These are phyloP conservation scores for Onychostruthus taczanowskii DNA, from an alignment of 2,113 vertebrate species.

Conservation along the genomic window DNA sequence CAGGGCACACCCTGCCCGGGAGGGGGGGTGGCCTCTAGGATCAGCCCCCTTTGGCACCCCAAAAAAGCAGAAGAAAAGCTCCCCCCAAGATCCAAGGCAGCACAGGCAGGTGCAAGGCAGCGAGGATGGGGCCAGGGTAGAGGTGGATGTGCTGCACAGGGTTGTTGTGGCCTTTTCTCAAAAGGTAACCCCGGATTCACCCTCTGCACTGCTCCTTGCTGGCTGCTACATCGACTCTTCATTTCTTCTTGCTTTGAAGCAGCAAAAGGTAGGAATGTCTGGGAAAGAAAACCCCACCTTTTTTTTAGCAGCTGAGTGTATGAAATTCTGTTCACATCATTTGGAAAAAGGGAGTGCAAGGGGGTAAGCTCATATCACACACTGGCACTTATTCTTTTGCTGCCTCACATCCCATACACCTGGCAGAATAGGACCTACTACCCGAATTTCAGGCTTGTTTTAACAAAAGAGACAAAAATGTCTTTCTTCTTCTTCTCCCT, in stretches of 20 bases:
- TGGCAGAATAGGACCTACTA: neutral
- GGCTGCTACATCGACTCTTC: accelerated
- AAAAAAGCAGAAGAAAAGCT: neutral
- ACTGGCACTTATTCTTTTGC: neutral
- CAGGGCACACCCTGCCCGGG: neutral
- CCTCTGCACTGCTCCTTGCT: neutral
- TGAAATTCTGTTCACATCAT: neutral
- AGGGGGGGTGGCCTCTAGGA: neutral
- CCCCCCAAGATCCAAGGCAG: neutral
- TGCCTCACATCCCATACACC: neutral
- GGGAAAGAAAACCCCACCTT: neutral
- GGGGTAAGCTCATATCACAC: neutral
- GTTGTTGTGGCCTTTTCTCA: neutral
- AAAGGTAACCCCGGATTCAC: neutral
- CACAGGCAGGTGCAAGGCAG: neutral
- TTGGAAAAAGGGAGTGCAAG: neutral
- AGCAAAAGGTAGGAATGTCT: neutral
- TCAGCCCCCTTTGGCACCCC: neutral
- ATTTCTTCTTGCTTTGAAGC: neutral
- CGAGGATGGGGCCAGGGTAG: accelerated
- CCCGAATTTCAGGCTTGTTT: neutral
- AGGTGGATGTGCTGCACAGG: neutral
- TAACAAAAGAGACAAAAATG: neutral
- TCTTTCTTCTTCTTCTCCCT: neutral
- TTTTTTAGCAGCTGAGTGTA: neutral